These are phyloP conservation scores for Phylloscopus whistleri DNA, from an alignment of 2,113 vertebrate genomes.

Conservation along the genomic window DNA sequence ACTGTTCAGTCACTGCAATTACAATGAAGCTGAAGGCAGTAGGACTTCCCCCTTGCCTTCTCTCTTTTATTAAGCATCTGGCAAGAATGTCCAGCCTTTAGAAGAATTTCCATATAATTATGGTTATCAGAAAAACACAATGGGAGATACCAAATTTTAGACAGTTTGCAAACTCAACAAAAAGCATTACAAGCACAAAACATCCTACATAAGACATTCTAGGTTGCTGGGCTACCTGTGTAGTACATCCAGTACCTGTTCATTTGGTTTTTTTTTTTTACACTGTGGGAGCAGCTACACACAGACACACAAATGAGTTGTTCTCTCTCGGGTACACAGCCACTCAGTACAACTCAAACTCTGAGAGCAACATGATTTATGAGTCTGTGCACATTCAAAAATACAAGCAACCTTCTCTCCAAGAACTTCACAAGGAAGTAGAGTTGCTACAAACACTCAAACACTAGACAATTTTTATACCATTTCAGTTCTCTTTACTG, in stretches of 20 bases:
- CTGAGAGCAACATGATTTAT: not conserved
- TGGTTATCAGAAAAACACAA: not conserved
- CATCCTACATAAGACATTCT: not conserved
- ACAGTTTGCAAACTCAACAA: not conserved
- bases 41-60: not conserved
- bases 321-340: not conserved
- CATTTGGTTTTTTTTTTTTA: not conserved
- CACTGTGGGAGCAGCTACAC: not conserved
- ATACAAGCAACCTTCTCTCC: not conserved
- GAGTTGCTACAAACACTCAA: not conserved
- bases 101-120: not conserved
- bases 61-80: not conserved
- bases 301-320: not conserved
- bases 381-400: not conserved
- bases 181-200: not conserved
- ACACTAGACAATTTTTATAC: not conserved
- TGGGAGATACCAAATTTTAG: not conserved
- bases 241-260: not conserved
- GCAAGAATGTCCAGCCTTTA: not conserved
- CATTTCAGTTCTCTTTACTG: not conserved
- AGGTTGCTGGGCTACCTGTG: not conserved
- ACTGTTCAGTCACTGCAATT: not conserved
- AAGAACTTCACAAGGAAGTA: not conserved
- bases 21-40: not conserved
- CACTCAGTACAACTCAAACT: accelerated